Conservation (phyloP, 2,797 vertebrate genomes). For the Hoplostethus atlanticus region DNA sequence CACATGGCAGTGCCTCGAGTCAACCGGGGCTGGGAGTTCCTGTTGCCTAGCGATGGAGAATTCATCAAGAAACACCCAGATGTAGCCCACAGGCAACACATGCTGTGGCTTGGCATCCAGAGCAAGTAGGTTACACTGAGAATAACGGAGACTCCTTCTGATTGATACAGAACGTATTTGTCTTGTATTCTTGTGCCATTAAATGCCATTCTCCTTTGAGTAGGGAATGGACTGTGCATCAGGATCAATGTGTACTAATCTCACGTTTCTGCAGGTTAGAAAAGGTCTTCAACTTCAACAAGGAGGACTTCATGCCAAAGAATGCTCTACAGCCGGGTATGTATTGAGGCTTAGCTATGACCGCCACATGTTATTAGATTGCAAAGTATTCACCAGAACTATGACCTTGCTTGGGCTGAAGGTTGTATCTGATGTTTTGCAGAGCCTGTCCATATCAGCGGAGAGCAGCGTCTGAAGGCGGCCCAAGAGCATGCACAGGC, state of each 20-base stretch:
- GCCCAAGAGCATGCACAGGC: slow-evolving; percentile 89
- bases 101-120: slow-evolving; percentile 99
- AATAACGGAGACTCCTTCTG: not conserved
- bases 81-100: slow-evolving; percentile 95
- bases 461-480: slow-evolving; percentile 89
- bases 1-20: slow-evolving; percentile 93
- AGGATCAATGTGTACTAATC: not conserved
- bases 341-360: not conserved
- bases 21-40: slow-evolving; percentile 98
- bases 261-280: slow-evolving; percentile 87
- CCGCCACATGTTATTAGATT: not conserved
- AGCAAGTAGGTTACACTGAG: slow-evolving; percentile 88
- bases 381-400: no score
- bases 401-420: not conserved
- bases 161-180: not conserved
- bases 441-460: slow-evolving; percentile 85
- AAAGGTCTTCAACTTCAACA: slow-evolving; percentile 95
- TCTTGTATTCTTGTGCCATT: not conserved
- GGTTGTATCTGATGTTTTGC: slow-evolving; percentile 6
- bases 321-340: slow-evolving; percentile 88
- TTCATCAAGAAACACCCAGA: slow-evolving; percentile 97
- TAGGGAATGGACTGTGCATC: not conserved
- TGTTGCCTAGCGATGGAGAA: slow-evolving; percentile 90
- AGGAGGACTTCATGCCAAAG: slow-evolving; percentile 92
- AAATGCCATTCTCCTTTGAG: not conserved